Evolutionary conservation across 2,888 invertebrate species (phyloP).

Genomic region (Tridacna crocea): DNA sequence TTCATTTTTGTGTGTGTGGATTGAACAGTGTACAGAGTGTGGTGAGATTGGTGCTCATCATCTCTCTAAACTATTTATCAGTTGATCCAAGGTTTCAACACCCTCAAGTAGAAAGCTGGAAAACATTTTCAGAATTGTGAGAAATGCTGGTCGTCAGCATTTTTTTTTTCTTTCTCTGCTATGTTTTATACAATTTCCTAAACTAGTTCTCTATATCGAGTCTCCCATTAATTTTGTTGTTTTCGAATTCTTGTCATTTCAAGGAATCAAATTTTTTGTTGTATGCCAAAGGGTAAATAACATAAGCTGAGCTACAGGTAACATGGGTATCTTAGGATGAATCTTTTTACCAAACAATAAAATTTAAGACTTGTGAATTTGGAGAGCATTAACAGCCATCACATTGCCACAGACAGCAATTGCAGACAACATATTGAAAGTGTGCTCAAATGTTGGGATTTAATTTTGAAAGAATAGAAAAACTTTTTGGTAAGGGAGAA

Average conservation of each 20-base stretch:
- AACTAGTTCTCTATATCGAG: too few species aligned
- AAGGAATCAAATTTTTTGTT: neutral
- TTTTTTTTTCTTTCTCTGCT: neutral
- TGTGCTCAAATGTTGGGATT: too few species aligned
- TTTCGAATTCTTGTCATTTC: neutral
- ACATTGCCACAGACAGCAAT: too few species aligned
- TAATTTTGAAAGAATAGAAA: neutral
- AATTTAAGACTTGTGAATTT: neutral
- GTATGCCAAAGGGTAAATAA: neutral
- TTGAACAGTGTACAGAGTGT: too few species aligned
- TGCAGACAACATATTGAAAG: too few species aligned
- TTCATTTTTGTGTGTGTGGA: too few species aligned
- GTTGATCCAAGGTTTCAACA: neutral
- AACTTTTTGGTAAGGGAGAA: neutral
- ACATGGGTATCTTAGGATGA: neutral
- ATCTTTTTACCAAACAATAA: neutral
- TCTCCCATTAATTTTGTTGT: too few species aligned
- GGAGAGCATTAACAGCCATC: too few species aligned
- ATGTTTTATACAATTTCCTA: neutral
- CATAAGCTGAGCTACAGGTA: neutral
- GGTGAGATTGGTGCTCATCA: too few species aligned
- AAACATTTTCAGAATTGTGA: neutral
- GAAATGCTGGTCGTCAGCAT: conserved; percentile 6
- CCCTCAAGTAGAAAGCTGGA: neutral
- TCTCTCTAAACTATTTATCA: neutral